Evolutionary conservation across 2,113 vertebrate species (phyloP), one percentile per base, ranked within the genome.

Genomic region (Hippocampus guttulatus): DNA sequence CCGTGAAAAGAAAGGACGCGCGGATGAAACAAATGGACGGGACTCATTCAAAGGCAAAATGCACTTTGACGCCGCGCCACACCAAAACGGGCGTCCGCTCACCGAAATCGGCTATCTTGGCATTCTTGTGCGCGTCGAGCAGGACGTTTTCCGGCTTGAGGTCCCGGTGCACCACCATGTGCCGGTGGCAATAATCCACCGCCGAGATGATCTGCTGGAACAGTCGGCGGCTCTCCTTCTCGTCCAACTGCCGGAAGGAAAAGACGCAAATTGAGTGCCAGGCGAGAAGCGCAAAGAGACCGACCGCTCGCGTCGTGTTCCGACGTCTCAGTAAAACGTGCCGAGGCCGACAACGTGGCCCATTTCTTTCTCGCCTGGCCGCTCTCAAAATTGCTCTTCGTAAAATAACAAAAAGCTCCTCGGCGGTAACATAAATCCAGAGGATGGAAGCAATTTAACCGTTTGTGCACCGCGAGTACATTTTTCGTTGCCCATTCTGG

Each of bases 141-240:
- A 99, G 90, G 67, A 99, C 96, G n/a, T 99, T 99, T 86, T 99
- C 97, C 25, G 97, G 97, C 79, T 99, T 99, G 86, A 99, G 91
- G 91, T 99, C 97, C 88, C 97, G 90, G 62, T 99, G 97, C 67
- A 99, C 97, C 81, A 99, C 97, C 97, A 99, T 99, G 79, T 99
- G 97, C 69, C 97, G 92, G 87, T 99, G 97, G 85, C 97, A 99
- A 75, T 99, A 99, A 88, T 99, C 97, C 71, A 99, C 97, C 0
- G 95, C 97, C 43, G 97, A 99, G 90, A 99, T 97, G 73, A 99
- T 99, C 84, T 99, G 97, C 83, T 99, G 97, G 83, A 99, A 99
- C 61, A 98, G 89, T 52, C 97, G 94, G 6, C 97, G 92, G 64
- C 96, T 98, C 88, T 99, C 97, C 84, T 98, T 98, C 77, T 99